Evolutionary conservation across 2,888 invertebrate genomes (phyloP).

Genomic region (Cheilosia vernalis): DNA sequence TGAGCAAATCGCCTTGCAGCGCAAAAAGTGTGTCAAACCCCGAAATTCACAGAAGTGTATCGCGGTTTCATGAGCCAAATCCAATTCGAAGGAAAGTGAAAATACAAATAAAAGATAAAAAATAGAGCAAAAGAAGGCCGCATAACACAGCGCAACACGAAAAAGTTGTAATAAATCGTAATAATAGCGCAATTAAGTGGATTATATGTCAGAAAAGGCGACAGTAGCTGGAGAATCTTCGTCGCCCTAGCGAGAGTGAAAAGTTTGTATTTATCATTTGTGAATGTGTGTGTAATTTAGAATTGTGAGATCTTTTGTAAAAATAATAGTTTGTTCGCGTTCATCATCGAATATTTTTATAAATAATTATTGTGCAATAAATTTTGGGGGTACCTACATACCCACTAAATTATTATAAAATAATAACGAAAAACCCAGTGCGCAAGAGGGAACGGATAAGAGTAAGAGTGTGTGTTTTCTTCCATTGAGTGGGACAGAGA

Average conservation of each 20-base stretch:
- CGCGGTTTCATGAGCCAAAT: slow-evolving; percentile 21
- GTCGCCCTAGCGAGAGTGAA: slow-evolving; percentile 19
- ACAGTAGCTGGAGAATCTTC: slow-evolving; percentile 22
- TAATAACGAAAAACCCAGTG: slow-evolving; percentile 40
- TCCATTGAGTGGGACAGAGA: slow-evolving; percentile 60
- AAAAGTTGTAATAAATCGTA: slow-evolving; percentile 58
- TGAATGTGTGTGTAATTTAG: slow-evolving; percentile 24
- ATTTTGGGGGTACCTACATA: slow-evolving; percentile 14
- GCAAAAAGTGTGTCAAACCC: slow-evolving; percentile 6
- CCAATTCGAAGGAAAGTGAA: slow-evolving; percentile 61
- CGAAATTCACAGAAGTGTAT: background rate
- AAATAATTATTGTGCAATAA: slow-evolving; percentile 67
- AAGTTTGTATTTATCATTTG: slow-evolving; percentile 21
- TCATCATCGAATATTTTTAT: slow-evolving; percentile 7
- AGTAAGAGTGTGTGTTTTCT: slow-evolving; percentile 45
- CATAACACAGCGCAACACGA: slow-evolving; percentile 29
- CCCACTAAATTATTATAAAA: slow-evolving; percentile 1
- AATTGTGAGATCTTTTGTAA: too few species aligned
- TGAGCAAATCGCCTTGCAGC: slow-evolving; percentile 3
- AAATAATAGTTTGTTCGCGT: slow-evolving; percentile 43
- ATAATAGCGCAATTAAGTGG: slow-evolving; percentile 65
- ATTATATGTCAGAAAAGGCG: slow-evolving; percentile 53
- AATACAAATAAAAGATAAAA: slow-evolving; percentile 53
- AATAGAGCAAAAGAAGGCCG: slow-evolving; percentile 28
- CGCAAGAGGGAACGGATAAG: slow-evolving; percentile 67